Evolutionary conservation across 2,113 vertebrate genomes (phyloP), one percentile per base, ranked within the genome.

Genomic region (Cacatua alba): DNA sequence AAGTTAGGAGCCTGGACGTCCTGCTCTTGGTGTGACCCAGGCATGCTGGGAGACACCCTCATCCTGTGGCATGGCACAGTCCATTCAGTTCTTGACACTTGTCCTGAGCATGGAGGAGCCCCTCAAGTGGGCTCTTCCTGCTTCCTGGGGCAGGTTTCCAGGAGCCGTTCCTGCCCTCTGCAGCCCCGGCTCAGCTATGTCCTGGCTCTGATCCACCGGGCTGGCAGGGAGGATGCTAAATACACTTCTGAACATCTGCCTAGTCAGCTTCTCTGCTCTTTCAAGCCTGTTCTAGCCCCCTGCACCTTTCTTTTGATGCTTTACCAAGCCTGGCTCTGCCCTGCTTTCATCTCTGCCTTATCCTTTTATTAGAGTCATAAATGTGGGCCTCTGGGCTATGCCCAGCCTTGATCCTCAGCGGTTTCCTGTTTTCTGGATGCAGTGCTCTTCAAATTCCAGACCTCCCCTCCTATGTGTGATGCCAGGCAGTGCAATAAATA

Each of bases 291-390:
- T 95, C 93, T 97, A 92, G 93, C 84, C 90, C 91, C 57, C 44
- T 72, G 70, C 82, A 91, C 93, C 87, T 95, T 92, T 85, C 91
- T 85, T 94, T 95, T 96, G 91, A 95, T 95, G 91, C 94, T 82
- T 53, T 92, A 85, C 95, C 94, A 95, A 76, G 82, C 84, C 77
- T 94, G 94, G 69, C 65, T 94, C 86, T 90, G 83, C 89, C 37
- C 59, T 79, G 57, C 75, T 62, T 94, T 96, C 71, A 88, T 94
- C 63, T 91, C 84, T 95, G 70, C 84, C 63, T 88, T 94, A 91
- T 95, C 82, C 96, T 92, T 97, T 96, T 94, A 96, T 96, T 94
- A 28, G 8, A 94, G 89, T 79, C 33, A 71, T 95, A 97, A 95
- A 95, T 0, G 0, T 35, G 62, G 62, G 69, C 94, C 93, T 72